Evolutionary conservation across 2,797 vertebrate genomes (phyloP).

Genomic region (Esox lucius): DNA sequence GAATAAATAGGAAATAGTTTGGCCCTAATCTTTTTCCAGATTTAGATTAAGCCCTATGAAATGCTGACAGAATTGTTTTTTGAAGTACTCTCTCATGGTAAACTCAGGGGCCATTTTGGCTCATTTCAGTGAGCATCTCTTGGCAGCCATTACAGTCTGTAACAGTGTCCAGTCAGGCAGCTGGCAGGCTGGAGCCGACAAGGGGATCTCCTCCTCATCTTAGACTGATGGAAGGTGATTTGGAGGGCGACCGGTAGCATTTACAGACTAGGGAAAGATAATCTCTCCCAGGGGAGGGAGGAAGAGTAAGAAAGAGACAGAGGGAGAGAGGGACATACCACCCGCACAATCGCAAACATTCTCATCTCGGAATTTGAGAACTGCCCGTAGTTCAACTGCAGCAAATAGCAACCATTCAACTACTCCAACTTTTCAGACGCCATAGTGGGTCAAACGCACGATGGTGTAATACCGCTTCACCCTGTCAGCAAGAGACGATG

Average conservation of each 20-base stretch:
- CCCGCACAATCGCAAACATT: not conserved
- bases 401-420: conserved; percentile 22
- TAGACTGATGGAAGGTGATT: not conserved
- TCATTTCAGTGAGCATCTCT: conserved; percentile 32
- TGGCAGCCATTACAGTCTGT: conserved; percentile 24
- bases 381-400: not conserved
- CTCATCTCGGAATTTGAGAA: not conserved
- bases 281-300: conserved; percentile 15
- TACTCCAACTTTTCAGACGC: too few species aligned
- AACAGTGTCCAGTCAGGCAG: conserved; percentile 18
- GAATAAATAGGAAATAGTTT: not conserved
- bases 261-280: conserved; percentile 19
- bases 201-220: conserved; percentile 19
- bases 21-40: not conserved
- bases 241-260: not conserved
- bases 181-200: not conserved
- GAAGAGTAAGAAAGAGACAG: not conserved
- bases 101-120: conserved; percentile 30
- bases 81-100: conserved; percentile 10
- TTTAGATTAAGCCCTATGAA: not conserved
- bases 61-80: not conserved
- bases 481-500: too few species aligned
- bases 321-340: not conserved
- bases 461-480: too few species aligned
- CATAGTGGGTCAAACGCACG: too few species aligned